Conservation (phyloP, 2,113 vertebrate species). For the Thomomys bottae region DNA sequence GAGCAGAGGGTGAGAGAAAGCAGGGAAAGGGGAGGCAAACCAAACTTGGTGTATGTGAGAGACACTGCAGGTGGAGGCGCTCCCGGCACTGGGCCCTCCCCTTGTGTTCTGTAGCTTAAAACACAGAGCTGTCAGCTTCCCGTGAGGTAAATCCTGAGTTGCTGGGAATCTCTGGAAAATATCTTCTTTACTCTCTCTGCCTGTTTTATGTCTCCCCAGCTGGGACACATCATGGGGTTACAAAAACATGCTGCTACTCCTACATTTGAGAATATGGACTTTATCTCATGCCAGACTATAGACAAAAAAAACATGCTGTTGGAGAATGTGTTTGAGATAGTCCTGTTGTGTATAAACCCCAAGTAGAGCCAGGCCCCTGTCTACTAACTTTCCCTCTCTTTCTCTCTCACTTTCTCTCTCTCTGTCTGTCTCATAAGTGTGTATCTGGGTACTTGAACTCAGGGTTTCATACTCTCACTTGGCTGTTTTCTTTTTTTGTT, state of each 20-base stretch:
- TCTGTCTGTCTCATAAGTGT: no score
- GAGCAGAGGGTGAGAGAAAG: not conserved
- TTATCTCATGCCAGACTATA: slow-evolving; percentile 85
- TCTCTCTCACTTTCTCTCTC: no score
- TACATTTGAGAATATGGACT: slow-evolving; percentile 88
- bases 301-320: slow-evolving; percentile 81
- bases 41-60: rapidly evolving
- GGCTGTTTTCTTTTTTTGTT: no score
- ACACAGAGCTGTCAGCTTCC: not conserved
- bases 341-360: slow-evolving; percentile 82
- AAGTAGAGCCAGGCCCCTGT: not conserved
- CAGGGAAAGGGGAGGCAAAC: not conserved
- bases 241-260: slow-evolving; percentile 82
- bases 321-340: slow-evolving; percentile 81
- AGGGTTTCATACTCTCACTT: no score
- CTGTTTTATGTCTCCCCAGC: slow-evolving; percentile 76
- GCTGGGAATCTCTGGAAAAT: not conserved
- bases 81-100: not conserved
- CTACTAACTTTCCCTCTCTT: no score
- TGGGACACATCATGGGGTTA: slow-evolving; percentile 89
- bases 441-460: no score
- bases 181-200: not conserved
- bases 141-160: not conserved
- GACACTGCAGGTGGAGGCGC: not conserved
- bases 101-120: not conserved